Evolutionary conservation across 1,140 invertebrate genomes (phyloP).

Genomic region (Argopecten irradians): DNA sequence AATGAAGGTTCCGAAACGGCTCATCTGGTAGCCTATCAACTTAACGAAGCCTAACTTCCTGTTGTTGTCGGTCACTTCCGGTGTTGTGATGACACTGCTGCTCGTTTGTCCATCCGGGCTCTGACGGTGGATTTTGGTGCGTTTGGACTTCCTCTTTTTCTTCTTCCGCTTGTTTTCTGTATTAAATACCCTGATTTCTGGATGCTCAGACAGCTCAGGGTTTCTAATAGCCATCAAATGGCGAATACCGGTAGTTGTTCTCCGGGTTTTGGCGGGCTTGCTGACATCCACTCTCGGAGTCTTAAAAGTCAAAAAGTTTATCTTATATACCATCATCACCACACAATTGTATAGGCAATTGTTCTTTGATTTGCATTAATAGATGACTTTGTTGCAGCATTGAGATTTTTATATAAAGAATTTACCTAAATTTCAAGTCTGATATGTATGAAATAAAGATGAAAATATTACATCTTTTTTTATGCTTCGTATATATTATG

Average conservation of each 20-base stretch:
- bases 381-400: too few species aligned
- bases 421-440: too few species aligned
- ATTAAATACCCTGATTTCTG: neutral
- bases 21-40: neutral
- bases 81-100: neutral
- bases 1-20: neutral
- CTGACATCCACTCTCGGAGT: neutral
- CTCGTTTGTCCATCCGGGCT: neutral
- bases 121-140: neutral
- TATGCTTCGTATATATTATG: too few species aligned
- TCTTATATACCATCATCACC: too few species aligned
- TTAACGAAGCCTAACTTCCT: neutral
- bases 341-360: too few species aligned
- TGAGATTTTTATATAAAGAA: too few species aligned
- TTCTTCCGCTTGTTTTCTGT: neutral
- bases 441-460: too few species aligned
- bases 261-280: neutral
- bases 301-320: too few species aligned
- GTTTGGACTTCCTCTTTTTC: neutral
- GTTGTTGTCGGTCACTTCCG: neutral
- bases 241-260: neutral
- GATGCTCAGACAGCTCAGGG: neutral
- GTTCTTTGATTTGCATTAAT: too few species aligned
- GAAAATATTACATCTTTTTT: too few species aligned
- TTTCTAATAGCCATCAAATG: neutral